Base-by-base conservation (phyloP, 1,140 invertebrate species). In the Lasaia peninsularis region DNA sequence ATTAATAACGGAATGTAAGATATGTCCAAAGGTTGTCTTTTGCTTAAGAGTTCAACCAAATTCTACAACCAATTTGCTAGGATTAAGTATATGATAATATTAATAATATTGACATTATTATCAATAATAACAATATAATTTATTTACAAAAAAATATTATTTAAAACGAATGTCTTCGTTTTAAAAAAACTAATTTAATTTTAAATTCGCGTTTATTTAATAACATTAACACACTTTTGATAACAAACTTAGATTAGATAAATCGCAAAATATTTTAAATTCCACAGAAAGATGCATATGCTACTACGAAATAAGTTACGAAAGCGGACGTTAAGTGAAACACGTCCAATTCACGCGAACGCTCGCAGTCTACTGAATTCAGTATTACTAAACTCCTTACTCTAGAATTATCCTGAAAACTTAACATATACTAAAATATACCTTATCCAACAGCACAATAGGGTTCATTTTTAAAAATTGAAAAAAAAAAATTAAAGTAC, bases 301-400 rank as follows among this genome's bases (percentile, higher is more conserved):
- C 66, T 67, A n/a, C n/a, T n/a, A 74, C 84, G 84, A 76, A 88
- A 71, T 81, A 88, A 88, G 84, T 88, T 87, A 56, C 56, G 63
- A 34, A 50, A 67, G 61, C 56, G 52, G 20, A 44, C 56, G 57
- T 37, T 53, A 35, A 57, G 16, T 18, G 37, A 56, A 62, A 58
- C 49, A 52, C 59, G 76, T 71, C 58, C 71, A 59, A 65, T 65
- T 73, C 62, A 56, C 58, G 21, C 52, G 69, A 63, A 74, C 69
- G 82, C 82, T 83, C 74, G 71, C 68, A 72, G 75, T 74, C 78
- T 69, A 88, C 85, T 86, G 79, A 81, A 59, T 58, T 53, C 63
- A 70, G 56, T 61, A 58, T 67, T 69, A 70, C 73, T 10, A 48
- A 48, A 48, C 40, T 48, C 40, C 40, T 71, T 73, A 62, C 73